phyloP scores from a whole-genome alignment of 2,113 vertebrate genomes.

The Eublepharis macularius region DNA sequence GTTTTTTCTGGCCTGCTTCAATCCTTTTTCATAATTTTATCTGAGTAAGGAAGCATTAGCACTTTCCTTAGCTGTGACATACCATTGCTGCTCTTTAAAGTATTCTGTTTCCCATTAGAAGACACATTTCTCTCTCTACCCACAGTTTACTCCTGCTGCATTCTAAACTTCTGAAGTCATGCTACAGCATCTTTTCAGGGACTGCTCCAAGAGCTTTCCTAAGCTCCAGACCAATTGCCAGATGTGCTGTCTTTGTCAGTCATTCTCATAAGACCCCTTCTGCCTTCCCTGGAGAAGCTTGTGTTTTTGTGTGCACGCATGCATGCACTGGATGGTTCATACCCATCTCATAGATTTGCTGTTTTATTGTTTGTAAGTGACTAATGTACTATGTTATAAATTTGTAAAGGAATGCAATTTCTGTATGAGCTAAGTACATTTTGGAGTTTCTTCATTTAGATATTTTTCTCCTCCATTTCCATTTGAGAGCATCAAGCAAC shows the following conservation, averaged over 20 bases:
- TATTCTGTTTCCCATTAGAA: constrained; percentile 48
- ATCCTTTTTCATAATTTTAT: constrained; percentile 22
- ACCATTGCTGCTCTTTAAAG: constrained; percentile 32
- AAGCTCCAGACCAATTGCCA: not conserved
- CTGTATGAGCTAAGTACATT: constrained; percentile 11
- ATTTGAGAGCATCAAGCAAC: constrained; percentile 10
- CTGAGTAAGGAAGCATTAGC: constrained; percentile 35
- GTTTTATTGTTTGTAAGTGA: constrained; percentile 10
- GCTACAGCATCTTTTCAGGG: constrained; percentile 19
- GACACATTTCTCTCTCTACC: constrained; percentile 46
- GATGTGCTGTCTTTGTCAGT: constrained; percentile 3
- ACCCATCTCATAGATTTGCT: not conserved
- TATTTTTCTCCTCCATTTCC: constrained; percentile 9
- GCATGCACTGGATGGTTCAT: not conserved
- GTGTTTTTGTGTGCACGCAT: not conserved
- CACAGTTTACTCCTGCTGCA: constrained; percentile 17
- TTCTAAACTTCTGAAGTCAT: not conserved
- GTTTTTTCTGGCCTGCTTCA: constrained; percentile 13
- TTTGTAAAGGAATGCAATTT: constrained; percentile 8
- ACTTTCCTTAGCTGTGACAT: constrained; percentile 32
- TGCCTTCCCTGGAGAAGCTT: not conserved
- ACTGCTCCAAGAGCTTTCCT: not conserved
- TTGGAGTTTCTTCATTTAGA: not conserved
- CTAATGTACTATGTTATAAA: constrained; percentile 10
- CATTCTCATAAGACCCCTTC: not conserved